Evolutionary conservation across 2,888 invertebrate genomes (phyloP).

Genomic region (Ectemnius continuus): DNA sequence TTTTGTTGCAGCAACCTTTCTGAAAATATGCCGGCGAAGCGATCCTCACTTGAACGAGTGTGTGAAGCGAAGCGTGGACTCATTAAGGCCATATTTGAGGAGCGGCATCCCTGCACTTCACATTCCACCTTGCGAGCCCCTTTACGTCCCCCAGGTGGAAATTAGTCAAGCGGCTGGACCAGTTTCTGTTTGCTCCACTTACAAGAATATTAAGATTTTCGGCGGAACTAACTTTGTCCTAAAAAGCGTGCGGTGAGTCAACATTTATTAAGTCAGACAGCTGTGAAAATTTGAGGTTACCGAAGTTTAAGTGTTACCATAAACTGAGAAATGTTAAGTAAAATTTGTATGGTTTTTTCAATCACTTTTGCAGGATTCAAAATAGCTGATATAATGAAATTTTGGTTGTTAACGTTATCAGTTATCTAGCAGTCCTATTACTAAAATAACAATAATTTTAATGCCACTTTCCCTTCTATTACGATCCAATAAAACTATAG

Average conservation of each 20-base stretch:
- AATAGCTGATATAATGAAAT: too few species aligned
- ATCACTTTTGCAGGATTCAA: too few species aligned
- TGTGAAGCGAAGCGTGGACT: slow-evolving; percentile 81
- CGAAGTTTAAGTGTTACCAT: too few species aligned
- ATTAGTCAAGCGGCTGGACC: slow-evolving; percentile 85
- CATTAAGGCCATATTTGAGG: slow-evolving; percentile 80
- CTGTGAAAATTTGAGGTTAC: too few species aligned
- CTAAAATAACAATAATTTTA: too few species aligned
- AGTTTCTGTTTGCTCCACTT: slow-evolving; percentile 84
- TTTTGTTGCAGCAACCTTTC: slow-evolving; percentile 81
- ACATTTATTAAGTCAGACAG: too few species aligned
- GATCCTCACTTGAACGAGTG: slow-evolving; percentile 83
- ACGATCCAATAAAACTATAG: too few species aligned
- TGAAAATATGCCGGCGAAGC: slow-evolving; percentile 83
- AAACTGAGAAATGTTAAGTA: too few species aligned
- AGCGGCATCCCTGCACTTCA: slow-evolving; percentile 84
- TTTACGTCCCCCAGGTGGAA: slow-evolving; percentile 83
- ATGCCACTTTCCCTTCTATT: too few species aligned
- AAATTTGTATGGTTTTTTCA: too few species aligned
- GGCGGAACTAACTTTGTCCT: slow-evolving; percentile 84
- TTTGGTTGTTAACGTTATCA: too few species aligned
- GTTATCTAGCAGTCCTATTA: too few species aligned
- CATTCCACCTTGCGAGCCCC: slow-evolving; percentile 86
- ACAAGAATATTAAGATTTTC: slow-evolving; percentile 82
- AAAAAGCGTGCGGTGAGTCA: slow-evolving; percentile 83